Conservation (phyloP, 2,888 invertebrate genomes). For the Thecocarcelia acutangulata region DNA sequence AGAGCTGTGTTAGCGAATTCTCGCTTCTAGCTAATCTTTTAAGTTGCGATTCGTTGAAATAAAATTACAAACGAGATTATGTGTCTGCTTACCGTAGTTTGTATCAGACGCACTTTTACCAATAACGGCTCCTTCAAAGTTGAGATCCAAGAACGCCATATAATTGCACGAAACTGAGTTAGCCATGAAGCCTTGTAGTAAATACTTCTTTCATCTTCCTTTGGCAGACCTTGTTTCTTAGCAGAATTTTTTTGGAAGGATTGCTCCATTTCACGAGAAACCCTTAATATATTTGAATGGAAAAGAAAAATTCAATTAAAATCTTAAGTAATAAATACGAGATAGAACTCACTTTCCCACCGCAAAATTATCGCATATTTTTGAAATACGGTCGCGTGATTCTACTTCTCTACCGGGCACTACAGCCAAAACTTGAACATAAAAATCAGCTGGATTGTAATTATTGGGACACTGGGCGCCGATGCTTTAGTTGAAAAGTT, state of each 20-base stretch:
- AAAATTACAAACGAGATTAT: no score
- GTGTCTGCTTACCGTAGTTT: constrained; percentile 91
- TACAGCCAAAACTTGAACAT: constrained; percentile 93
- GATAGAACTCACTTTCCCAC: constrained; percentile 74
- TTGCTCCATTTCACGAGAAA: constrained; percentile 79
- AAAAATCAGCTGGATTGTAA: constrained; percentile 97
- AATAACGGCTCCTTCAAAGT: constrained; percentile 94
- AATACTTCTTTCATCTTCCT: constrained; percentile 84
- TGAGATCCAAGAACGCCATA: constrained; percentile 95
- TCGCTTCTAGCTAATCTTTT: no score
- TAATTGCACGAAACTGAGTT: constrained; percentile 92
- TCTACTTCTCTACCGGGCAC: constrained; percentile 91
- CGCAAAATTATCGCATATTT: constrained; percentile 89
- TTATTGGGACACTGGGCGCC: constrained; percentile 93
- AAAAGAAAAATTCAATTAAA: not conserved
- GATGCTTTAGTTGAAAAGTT: constrained; percentile 82
- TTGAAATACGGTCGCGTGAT: constrained; percentile 89
- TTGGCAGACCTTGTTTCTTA: constrained; percentile 72
- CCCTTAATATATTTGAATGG: constrained; percentile 61
- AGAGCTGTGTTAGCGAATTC: no score
- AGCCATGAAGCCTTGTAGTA: constrained; percentile 87
- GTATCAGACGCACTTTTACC: constrained; percentile 92
- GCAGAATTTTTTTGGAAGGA: constrained; percentile 74
- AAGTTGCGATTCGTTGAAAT: no score
- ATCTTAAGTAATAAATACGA: no score